phyloP scores from a whole-genome alignment of 1,140 invertebrate species.

The Panagrolaimus sp. region DNA sequence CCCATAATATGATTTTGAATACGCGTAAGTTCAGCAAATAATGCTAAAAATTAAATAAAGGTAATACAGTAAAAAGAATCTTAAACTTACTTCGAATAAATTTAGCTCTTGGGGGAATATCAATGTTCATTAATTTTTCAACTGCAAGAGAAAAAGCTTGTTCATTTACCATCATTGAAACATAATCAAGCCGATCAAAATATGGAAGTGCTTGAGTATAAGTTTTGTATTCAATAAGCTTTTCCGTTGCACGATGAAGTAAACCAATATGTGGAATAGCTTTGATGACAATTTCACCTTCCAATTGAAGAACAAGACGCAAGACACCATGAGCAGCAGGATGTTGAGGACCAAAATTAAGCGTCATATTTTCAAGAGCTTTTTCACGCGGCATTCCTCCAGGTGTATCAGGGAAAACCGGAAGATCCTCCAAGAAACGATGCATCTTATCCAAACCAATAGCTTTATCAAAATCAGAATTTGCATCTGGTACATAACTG shows the following conservation, averaged over 20 bases:
- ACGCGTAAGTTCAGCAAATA: slow-evolving; percentile 85
- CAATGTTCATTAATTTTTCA: slow-evolving; percentile 90
- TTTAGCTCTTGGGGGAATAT: slow-evolving; percentile 84
- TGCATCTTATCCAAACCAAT: slow-evolving; percentile 43
- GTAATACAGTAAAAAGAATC: slow-evolving; percentile 2
- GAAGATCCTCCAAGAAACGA: slow-evolving; percentile 28
- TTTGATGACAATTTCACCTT: slow-evolving; percentile 81
- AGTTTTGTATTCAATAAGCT: slow-evolving; percentile 96
- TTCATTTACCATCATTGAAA: slow-evolving; percentile 99
- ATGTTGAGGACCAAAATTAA: slow-evolving; percentile 98
- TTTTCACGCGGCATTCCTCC: slow-evolving; percentile 43
- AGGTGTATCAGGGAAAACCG: slow-evolving; percentile 35
- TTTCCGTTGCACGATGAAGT: slow-evolving; percentile 90
- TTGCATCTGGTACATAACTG: slow-evolving; percentile 28
- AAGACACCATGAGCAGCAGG: slow-evolving; percentile 96
- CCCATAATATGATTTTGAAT: slow-evolving; percentile 91
- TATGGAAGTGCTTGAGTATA: slow-evolving; percentile 94
- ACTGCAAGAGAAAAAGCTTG: slow-evolving; percentile 90
- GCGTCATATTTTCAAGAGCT: slow-evolving; percentile 64
- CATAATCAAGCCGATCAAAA: slow-evolving; percentile 96
- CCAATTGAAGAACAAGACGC: slow-evolving; percentile 83
- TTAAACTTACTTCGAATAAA: slow-evolving; percentile 79
- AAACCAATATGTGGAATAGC: slow-evolving; percentile 95
- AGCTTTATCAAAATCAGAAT: slow-evolving; percentile 29
- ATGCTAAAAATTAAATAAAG: slow-evolving; percentile 62